phyloP scores from a whole-genome alignment of 2,888 invertebrate species.

The Eurytoma adleriae region DNA sequence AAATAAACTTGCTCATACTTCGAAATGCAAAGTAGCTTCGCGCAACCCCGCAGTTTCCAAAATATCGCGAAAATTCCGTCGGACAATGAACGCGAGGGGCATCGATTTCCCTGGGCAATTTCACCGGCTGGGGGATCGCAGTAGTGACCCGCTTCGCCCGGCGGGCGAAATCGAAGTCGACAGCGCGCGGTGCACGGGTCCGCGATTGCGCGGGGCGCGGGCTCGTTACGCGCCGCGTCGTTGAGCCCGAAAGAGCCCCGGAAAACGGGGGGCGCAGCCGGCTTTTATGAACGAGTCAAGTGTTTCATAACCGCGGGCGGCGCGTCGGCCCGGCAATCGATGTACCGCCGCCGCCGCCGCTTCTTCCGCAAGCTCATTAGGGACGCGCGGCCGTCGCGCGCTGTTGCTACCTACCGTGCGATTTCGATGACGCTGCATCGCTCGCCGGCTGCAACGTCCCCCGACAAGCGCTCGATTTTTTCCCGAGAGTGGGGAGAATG shows the following conservation, averaged over 20 bases:
- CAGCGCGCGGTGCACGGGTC: neutral
- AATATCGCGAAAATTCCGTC: neutral
- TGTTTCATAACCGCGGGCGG: conserved; percentile 32
- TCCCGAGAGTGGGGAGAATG: too few species aligned
- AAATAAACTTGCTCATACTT: too few species aligned
- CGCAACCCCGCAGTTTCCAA: neutral
- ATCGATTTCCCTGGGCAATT: neutral
- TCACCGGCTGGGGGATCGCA: neutral
- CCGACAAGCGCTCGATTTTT: too few species aligned
- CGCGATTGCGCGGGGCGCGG: too few species aligned
- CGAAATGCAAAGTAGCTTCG: too few species aligned
- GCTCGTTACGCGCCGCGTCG: neutral
- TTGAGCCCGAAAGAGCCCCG: neutral
- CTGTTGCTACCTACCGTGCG: neutral
- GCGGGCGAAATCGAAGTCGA: neutral
- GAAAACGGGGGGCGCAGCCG: neutral
- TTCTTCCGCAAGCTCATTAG: conserved; percentile 1
- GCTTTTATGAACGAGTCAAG: conserved; percentile 35
- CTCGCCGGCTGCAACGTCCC: neutral
- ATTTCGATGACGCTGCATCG: neutral
- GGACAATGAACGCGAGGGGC: neutral
- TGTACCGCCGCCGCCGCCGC: neutral
- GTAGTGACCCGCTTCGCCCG: neutral
- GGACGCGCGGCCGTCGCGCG: neutral
- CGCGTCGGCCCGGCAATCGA: conserved; percentile 5